Evolutionary conservation across 2,113 vertebrate genomes (phyloP).

Genomic region (Oryzias curvinotus): DNA sequence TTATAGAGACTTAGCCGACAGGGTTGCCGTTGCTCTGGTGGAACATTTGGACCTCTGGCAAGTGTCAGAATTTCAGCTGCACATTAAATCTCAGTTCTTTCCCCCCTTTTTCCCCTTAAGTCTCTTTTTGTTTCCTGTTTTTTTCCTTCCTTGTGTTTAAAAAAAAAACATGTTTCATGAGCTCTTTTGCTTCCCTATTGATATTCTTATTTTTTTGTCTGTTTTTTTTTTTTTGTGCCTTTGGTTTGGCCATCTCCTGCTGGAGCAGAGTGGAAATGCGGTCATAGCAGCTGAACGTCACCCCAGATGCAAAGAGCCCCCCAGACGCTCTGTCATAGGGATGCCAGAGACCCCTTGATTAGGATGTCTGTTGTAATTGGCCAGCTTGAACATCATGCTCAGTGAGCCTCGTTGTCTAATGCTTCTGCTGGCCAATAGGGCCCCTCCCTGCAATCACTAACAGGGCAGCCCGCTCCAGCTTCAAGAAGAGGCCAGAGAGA

Average conservation of each 20-base stretch:
- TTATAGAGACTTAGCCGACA: constrained; percentile 66
- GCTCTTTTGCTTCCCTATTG: constrained; percentile 52
- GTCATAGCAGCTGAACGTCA: constrained; percentile 66
- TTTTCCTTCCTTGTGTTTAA: constrained; percentile 42
- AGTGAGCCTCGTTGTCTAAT: constrained; percentile 64
- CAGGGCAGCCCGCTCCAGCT: constrained; percentile 53
- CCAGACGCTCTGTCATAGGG: constrained; percentile 42
- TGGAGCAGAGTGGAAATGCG: constrained; percentile 36
- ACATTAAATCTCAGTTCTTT: constrained; percentile 70
- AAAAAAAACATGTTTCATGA: constrained; percentile 69
- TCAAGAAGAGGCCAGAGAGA: constrained; percentile 29
- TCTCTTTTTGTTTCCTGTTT: constrained; percentile 5
- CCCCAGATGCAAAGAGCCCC: constrained; percentile 42
- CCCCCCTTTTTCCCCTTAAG: constrained; percentile 19
- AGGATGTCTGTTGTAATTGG: constrained; percentile 62
- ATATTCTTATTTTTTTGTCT: constrained; percentile 8
- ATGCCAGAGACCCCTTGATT: constrained; percentile 65
- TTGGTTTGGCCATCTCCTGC: constrained; percentile 51
- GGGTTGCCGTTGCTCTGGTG: constrained; percentile 60
- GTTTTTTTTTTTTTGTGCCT: constrained; percentile 56
- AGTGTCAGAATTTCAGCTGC: constrained; percentile 72
- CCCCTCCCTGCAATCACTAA: constrained; percentile 61
- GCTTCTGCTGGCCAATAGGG: constrained; percentile 43
- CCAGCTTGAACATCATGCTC: constrained; percentile 65
- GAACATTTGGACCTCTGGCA: constrained; percentile 74